These are phyloP conservation scores for Nansenia antarctica DNA, from an alignment of 2,113 vertebrate species.

Conservation along the genomic window DNA sequence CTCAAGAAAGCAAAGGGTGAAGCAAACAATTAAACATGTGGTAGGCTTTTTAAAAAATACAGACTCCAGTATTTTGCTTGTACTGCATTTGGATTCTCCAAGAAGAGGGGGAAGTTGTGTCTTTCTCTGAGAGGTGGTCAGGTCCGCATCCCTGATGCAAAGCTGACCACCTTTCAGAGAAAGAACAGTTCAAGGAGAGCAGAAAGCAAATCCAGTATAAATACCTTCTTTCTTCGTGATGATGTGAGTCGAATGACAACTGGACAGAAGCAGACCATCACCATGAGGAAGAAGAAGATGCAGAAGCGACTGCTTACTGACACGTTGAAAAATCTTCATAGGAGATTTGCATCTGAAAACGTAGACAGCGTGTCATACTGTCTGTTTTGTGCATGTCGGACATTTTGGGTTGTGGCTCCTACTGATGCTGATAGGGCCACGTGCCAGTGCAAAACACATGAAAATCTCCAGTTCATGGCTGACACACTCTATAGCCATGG, in stretches of 20 bases:
- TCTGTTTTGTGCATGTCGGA: neutral
- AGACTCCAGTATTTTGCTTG: no score
- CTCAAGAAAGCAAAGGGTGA: no score
- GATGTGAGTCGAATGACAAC: neutral
- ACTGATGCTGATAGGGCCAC: neutral
- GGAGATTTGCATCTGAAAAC: neutral
- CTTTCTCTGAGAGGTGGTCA: no score
- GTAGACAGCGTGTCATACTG: neutral
- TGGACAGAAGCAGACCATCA: neutral
- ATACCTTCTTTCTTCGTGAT: neutral
- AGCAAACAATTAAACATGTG: no score
- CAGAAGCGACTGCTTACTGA: neutral
- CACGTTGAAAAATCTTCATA: neutral
- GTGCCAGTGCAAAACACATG: conserved; percentile 1
- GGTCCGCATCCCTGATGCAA: no score
- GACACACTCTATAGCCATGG: neutral
- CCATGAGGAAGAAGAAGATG: neutral
- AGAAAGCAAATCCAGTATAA: neutral
- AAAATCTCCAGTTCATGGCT: conserved; percentile 3
- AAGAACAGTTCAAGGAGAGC: conserved; percentile 4
- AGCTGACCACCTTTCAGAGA: no score
- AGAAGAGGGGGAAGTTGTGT: no score
- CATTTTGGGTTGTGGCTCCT: conserved; percentile 12
- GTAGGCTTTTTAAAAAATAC: no score
- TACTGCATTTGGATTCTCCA: no score